phyloP scores from a whole-genome alignment of 2,888 invertebrate genomes.

The Eupsilia transversa region DNA sequence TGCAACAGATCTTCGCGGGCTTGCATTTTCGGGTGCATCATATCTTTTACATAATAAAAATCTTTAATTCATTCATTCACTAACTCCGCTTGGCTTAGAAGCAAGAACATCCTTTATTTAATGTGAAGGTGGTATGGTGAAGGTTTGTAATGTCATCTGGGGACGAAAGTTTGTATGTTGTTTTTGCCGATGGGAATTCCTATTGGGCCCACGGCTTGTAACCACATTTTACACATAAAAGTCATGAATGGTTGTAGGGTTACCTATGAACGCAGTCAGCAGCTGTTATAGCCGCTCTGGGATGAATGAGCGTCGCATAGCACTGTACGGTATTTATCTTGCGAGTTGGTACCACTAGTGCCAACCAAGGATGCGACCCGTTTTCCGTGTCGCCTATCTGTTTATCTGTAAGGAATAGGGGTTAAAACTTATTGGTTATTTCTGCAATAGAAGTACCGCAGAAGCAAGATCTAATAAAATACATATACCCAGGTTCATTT shows the following conservation, averaged over 20 bases:
- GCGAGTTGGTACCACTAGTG: constrained; percentile 78
- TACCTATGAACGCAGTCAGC: constrained; percentile 85
- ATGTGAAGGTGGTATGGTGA: background rate
- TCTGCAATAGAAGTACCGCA: background rate
- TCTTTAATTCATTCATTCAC: background rate
- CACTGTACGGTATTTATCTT: constrained; percentile 80
- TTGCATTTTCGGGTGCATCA: background rate
- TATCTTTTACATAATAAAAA: background rate
- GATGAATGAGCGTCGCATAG: constrained; percentile 84
- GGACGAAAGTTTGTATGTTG: background rate
- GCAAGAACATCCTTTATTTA: background rate
- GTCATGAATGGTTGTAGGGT: background rate
- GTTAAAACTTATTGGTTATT: background rate
- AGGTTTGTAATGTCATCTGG: background rate
- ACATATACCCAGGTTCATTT: background rate
- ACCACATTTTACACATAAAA: no score
- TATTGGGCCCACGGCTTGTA: background rate
- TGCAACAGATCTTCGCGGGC: background rate
- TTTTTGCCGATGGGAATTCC: background rate
- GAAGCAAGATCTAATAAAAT: background rate
- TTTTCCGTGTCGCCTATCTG: constrained; percentile 73
- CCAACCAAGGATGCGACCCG: constrained; percentile 84
- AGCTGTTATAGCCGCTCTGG: constrained; percentile 82
- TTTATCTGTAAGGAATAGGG: constrained; percentile 68
- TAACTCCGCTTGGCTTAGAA: background rate